A percentile compares a stretch with the other conserved stretches of the same genome.
Evolutionary conservation across 2,888 invertebrate species (phyloP).

Genomic region (Mechanitis mazaeus): DNA sequence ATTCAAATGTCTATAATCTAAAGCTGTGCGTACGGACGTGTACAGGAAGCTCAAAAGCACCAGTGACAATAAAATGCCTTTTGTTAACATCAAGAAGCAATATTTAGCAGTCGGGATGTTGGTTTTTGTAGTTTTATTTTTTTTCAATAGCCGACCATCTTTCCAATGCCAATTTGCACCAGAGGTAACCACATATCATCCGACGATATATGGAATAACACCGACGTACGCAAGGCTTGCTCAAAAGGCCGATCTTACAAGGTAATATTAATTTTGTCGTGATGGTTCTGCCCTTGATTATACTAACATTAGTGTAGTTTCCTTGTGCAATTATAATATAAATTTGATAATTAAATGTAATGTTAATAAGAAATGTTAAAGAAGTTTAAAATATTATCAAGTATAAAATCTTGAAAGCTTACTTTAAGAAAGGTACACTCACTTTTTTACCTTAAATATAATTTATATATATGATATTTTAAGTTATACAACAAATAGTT

Average conservation of each 20-base stretch:
- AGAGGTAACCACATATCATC: constrained; percentile 63
- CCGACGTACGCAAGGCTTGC: constrained; percentile 92
- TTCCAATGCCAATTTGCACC: constrained; percentile 65
- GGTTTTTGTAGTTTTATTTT: constrained; percentile 63
- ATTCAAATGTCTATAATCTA: constrained; percentile 15
- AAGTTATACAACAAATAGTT: too few relatives aligned
- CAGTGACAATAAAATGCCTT: constrained; percentile 58
- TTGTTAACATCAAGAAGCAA: constrained; percentile 69
- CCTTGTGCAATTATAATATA: not conserved
- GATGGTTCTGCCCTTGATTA: constrained; percentile 58
- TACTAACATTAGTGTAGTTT: constrained; percentile 21
- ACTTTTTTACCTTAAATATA: too few relatives aligned
- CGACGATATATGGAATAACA: constrained; percentile 92
- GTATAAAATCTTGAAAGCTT: not conserved
- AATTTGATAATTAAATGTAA: not conserved
- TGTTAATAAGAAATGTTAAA: not conserved
- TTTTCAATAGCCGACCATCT: constrained; percentile 63
- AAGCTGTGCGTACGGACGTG: constrained; percentile 22
- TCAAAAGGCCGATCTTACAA: constrained; percentile 95
- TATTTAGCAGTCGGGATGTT: constrained; percentile 68
- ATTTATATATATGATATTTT: too few relatives aligned
- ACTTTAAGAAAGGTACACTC: too few relatives aligned
- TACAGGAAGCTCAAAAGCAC: constrained; percentile 19
- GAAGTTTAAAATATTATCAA: not conserved
- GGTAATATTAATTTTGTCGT: constrained; percentile 67